Conservation (phyloP, 2,888 invertebrate species). For the Standfussiana lucernea region DNA sequence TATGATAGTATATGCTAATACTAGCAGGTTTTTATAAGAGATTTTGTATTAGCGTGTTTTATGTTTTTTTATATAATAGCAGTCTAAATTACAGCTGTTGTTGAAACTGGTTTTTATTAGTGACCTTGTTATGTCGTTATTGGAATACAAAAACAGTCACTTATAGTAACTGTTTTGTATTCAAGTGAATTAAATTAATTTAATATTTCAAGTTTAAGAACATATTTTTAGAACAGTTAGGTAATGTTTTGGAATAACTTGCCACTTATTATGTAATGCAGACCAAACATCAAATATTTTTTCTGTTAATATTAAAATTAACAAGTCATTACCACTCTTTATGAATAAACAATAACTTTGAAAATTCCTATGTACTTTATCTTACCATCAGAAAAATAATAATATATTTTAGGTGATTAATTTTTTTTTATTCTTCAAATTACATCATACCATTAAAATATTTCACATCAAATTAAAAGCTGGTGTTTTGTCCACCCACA, state of each 20-base stretch:
- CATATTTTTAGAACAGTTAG: neutral
- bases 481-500: slow-evolving; percentile 2
- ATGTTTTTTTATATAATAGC: neutral
- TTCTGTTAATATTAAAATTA: neutral
- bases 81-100: neutral
- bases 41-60: too few species aligned
- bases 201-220: slow-evolving; percentile 14
- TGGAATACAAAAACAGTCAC: neutral
- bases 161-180: too few species aligned
- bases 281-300: too few species aligned
- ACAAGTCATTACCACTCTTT: neutral
- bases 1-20: neutral
- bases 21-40: neutral
- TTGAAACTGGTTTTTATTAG: slow-evolving; percentile 26
- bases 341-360: neutral
- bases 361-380: neutral
- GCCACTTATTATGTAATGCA: neutral
- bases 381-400: neutral
- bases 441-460: slow-evolving; percentile 4
- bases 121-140: neutral
- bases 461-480: slow-evolving; percentile 6
- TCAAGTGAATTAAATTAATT: too few species aligned
- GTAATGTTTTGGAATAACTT: neutral
- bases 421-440: neutral
- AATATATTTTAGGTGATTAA: neutral